Percentiles rank a stretch among this genome's conserved stretches.
Evolutionary conservation across 2,888 invertebrate species (phyloP).

Genomic region (Synergus japonicus): DNA sequence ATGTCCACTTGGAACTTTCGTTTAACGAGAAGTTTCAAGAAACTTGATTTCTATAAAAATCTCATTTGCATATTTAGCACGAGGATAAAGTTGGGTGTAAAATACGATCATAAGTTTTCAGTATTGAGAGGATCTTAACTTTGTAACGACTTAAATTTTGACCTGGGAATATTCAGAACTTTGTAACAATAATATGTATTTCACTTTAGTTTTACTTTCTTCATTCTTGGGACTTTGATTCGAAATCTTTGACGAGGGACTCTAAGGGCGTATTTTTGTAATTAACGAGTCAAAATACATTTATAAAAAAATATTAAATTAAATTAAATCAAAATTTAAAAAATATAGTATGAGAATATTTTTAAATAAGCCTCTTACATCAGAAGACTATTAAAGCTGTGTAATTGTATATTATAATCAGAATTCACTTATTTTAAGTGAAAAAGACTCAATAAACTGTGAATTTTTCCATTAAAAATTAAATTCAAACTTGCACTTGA

Average conservation of each 20-base stretch:
- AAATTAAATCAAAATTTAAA: too few relatives aligned
- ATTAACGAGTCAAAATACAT: too few relatives aligned
- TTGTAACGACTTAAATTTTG: background rate
- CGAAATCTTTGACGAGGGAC: too few relatives aligned
- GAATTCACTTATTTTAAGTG: too few relatives aligned
- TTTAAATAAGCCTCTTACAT: too few relatives aligned
- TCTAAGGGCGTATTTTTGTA: too few relatives aligned
- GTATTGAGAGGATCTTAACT: background rate
- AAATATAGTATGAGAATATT: too few relatives aligned
- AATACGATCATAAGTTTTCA: slow-evolving; percentile 5
- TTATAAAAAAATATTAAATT: too few relatives aligned
- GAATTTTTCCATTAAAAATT: background rate
- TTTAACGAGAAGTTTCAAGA: background rate
- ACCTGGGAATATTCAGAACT: background rate
- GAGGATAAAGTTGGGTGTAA: background rate
- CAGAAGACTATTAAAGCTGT: too few relatives aligned
- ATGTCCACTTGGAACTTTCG: background rate
- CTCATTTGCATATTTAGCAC: background rate
- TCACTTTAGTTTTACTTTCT: background rate
- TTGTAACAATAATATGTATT: background rate
- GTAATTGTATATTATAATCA: too few relatives aligned
- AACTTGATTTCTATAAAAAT: background rate
- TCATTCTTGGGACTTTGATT: background rate
- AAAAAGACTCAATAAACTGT: too few relatives aligned
- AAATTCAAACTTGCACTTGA: background rate